Base-by-base conservation (phyloP, 2,797 vertebrate species). In the Passerculus sandwichensis region DNA sequence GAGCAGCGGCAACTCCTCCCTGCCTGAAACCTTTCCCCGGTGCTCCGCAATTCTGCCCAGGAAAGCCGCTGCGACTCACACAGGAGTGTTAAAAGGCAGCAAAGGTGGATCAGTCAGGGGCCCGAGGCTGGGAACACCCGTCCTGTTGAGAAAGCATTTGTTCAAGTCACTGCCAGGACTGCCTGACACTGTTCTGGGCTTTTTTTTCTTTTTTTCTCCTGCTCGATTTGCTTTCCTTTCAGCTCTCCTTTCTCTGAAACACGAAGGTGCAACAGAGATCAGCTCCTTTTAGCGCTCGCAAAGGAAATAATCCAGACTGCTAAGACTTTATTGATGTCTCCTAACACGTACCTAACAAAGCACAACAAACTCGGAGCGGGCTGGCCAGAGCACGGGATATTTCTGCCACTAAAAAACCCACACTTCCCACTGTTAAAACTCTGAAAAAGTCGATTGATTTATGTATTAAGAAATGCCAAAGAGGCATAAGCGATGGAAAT, bases 351-450 rank as follows among this genome's bases (percentile, higher is more conserved):
- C 5, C 1, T 4, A 22, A 14, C 2, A 47, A 0, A 57, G 38
- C 38, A 40, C 0, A 67, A 3, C 1, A 25, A 40, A 36, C 1
- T 0, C 2, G 1, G 4, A 53, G 3, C 2, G 19, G 0, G 0
- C 3, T 11, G 6, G 22, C 0, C 2, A 26, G 3, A 3, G 27
- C 0, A 0, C 0, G 0, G 1, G 5, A 26, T 3, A 1, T 22
- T 51, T 27, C 17, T 0, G 1, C 0, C 0, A 8, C 2, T 3
- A 3, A 1, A 8, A 36, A 40, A 19, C 1, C 0, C 0, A 0
- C 0, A 21, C 3, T 0, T 30, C 0, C 2, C 2, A 7, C 8
- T 3, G 0, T 11, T 38, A 38, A 38, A 38, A 38, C 36, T 36
- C 36, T 11, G 36, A 11, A 38, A 38, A 38, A 38, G 36, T 38